Evolutionary conservation across 1,140 invertebrate species (phyloP), one percentile per base, ranked within the genome.

Genomic region (Drosophila auraria): DNA sequence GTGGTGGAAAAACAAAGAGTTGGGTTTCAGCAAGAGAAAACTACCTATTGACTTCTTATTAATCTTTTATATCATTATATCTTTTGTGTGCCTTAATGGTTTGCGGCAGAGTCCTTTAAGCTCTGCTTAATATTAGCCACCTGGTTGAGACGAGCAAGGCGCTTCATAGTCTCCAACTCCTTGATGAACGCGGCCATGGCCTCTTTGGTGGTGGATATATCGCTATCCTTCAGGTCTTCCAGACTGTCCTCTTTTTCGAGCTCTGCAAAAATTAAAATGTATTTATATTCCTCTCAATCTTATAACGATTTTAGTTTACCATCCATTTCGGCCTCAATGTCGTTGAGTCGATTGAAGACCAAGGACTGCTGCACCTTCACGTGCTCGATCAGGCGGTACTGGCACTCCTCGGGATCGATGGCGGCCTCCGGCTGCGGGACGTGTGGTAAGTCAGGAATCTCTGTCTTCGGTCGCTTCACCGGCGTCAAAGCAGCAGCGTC

Each of bases 391-490:
- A 98, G 93, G 82, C 96, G 95, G 72, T 96, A 94, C 64, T 96
- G 95, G 91, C 97, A 98, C 87, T 97, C 96, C 44, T 94, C 93
- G 36, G 95, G 95, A 93, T 97, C 96, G 64, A 97, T 97, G 2
- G 96, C 95, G 12, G 96, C 96, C 93, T 97, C 97, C 0, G 97
- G 96, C 93, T 96, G 95, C 15, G 97, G 97, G 68, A 95, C 94
- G 64, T 93, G 93, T 12, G 94, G 93, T 20, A 83, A 61, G 5
- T 78, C 54, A 0, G 58, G 11, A 27, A 47, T 61, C 33, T 80
- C 83, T 7, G 27, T n/a, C 78, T 83, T 91, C 17, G 80, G 77
- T n/a, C 90, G 80, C 33, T 92, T 92, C 5, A 68, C 59, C 0
- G 78, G 86, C 25, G 78, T 64, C 17, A 68, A 23, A 1, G 58